Conservation (phyloP, 1,140 invertebrate genomes). For the Cyphomyrmex costatus region DNA sequence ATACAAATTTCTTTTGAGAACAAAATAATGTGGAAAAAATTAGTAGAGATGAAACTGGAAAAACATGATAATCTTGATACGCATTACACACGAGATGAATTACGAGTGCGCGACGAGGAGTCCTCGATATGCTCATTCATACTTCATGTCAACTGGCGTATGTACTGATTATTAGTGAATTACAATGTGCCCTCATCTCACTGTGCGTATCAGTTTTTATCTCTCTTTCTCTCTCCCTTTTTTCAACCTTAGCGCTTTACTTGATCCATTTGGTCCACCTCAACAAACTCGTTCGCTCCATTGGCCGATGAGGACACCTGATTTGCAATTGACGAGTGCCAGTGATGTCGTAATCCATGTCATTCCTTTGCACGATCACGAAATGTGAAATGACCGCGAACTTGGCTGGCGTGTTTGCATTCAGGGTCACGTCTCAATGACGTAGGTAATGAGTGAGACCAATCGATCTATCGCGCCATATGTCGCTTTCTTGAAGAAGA, state of each 20-base stretch:
- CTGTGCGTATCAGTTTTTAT: constrained; percentile 46
- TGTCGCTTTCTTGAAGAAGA: constrained; percentile 6
- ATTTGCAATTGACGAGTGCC: constrained; percentile 69
- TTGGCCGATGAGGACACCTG: constrained; percentile 52
- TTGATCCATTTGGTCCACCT: constrained; percentile 1
- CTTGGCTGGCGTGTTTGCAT: constrained; percentile 71
- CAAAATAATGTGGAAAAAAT: constrained; percentile 47
- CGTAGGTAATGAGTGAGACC: constrained; percentile 60
- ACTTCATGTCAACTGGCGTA: constrained; percentile 76
- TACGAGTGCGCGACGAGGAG: constrained; percentile 19
- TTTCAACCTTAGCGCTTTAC: not conserved
- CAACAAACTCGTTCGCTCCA: constrained; percentile 38
- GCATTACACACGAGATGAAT: constrained; percentile 73
- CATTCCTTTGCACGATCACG: constrained; percentile 74
- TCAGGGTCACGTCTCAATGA: constrained; percentile 73
- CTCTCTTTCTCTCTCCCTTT: not conserved
- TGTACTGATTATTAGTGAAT: constrained; percentile 74
- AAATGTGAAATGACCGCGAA: constrained; percentile 73
- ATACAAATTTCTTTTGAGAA: not conserved
- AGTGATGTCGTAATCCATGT: constrained; percentile 66
- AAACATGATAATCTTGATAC: constrained; percentile 44
- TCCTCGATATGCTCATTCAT: constrained; percentile 79
- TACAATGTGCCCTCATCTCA: constrained; percentile 76
- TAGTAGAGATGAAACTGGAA: constrained; percentile 35
- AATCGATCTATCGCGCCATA: constrained; percentile 51